Evolutionary conservation across 2,113 vertebrate genomes (phyloP).

Genomic region (Brachionichthys hirsutus): DNA sequence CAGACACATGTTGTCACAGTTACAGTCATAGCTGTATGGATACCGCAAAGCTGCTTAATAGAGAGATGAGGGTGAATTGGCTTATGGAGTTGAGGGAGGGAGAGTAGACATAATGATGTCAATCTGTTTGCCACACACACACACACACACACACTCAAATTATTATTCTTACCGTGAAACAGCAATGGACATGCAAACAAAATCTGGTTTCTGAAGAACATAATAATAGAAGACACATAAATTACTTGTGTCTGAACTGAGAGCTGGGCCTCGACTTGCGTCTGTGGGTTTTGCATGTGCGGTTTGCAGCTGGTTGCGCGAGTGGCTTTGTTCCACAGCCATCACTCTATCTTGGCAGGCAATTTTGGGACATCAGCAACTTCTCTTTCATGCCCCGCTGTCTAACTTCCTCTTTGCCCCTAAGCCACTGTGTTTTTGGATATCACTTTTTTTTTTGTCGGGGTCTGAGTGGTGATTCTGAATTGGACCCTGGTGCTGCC

Average conservation of each 20-base stretch:
- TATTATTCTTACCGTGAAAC: neutral
- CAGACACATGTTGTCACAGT: constrained; percentile 6
- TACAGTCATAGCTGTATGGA: constrained; percentile 20
- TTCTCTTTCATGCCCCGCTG: constrained; percentile 33
- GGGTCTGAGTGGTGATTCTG: constrained; percentile 27
- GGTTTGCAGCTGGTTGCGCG: constrained; percentile 34
- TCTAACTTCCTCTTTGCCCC: constrained; percentile 12
- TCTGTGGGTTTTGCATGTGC: neutral
- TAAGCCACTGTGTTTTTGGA: constrained; percentile 28
- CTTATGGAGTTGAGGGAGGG: constrained; percentile 56
- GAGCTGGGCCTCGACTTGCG: neutral
- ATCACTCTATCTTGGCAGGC: constrained; percentile 49
- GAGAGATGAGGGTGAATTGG: constrained; percentile 64
- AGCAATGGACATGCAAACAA: neutral
- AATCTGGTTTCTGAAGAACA: neutral
- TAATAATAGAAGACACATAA: neutral
- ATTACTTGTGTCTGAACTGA: neutral
- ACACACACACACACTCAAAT: neutral
- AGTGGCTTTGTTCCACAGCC: constrained; percentile 40
- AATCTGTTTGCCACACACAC: constrained; percentile 34
- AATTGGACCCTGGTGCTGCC: constrained; percentile 46
- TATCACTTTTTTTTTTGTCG: constrained; percentile 45
- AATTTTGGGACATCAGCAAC: constrained; percentile 36
- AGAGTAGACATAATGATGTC: constrained; percentile 68
- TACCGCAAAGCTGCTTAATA: constrained; percentile 66